Evolutionary conservation across 2,888 invertebrate genomes (phyloP).

Genomic region (Lycocerus yunnanus): DNA sequence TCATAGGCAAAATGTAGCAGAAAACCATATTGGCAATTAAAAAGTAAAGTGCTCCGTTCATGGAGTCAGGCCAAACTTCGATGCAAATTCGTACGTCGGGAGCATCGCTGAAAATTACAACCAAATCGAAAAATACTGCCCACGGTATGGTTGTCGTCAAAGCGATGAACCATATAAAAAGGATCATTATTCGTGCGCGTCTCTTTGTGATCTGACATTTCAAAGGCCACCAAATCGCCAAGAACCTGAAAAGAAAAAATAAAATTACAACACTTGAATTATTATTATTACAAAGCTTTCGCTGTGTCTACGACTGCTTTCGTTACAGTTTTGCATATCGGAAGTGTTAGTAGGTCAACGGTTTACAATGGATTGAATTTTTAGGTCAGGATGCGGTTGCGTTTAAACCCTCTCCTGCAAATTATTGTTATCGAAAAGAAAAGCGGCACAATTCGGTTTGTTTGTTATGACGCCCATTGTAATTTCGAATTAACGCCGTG

Average conservation of each 20-base stretch:
- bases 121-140: conserved; percentile 87
- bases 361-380: conserved; percentile 11
- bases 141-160: conserved; percentile 85
- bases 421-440: not conserved
- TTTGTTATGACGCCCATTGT: not conserved
- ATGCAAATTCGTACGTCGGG: conserved; percentile 78
- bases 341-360: conserved; percentile 16
- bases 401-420: not conserved
- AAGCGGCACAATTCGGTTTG: not conserved
- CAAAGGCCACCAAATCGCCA: conserved; percentile 94
- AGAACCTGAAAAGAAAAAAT: conserved; percentile 72
- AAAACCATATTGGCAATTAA: conserved; percentile 85
- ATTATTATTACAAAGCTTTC: not conserved
- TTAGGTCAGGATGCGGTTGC: conserved; percentile 4
- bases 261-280: conserved; percentile 9
- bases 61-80: conserved; percentile 84
- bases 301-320: conserved; percentile 12
- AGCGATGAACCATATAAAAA: conserved; percentile 89
- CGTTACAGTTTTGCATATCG: conserved; percentile 20
- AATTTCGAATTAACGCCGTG: not conserved
- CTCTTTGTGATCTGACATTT: conserved; percentile 89
- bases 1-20: conserved; percentile 90
- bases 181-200: conserved; percentile 84
- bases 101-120: conserved; percentile 72
- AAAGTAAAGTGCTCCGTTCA: conserved; percentile 84